phyloP scores from a whole-genome alignment of 2,113 vertebrate genomes.

The Noturus placidus region DNA sequence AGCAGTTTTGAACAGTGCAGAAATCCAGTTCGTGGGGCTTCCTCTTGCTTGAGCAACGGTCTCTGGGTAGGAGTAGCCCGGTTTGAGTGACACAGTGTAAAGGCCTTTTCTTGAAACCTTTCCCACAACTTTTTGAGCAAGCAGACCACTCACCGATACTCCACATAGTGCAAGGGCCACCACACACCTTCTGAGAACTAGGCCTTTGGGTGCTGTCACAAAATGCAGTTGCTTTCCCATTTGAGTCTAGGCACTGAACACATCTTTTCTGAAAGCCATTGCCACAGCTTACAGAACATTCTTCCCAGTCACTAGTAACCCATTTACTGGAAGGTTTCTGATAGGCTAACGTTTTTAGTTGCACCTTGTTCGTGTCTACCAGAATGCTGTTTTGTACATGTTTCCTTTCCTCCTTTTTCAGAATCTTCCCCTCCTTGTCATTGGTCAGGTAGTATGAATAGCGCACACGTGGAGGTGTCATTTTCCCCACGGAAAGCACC shows the following conservation, averaged over 20 bases:
- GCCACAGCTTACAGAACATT: constrained; percentile 85
- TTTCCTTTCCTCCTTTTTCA: constrained; percentile 73
- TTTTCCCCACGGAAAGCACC: constrained; percentile 94
- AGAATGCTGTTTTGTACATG: constrained; percentile 82
- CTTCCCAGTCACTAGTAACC: constrained; percentile 82
- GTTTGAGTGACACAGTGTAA: constrained; percentile 76
- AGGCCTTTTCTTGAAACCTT: constrained; percentile 87
- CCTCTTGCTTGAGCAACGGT: constrained; percentile 82
- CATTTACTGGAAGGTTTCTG: constrained; percentile 70
- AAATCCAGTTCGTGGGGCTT: constrained; percentile 99
- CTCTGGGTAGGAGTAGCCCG: constrained; percentile 77
- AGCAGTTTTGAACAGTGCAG: constrained; percentile 84
- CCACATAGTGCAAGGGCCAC: constrained; percentile 87
- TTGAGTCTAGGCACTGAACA: constrained; percentile 81
- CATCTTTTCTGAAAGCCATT: constrained; percentile 82
- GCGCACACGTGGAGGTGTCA: constrained; percentile 93
- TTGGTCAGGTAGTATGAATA: constrained; percentile 94
- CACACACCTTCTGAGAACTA: constrained; percentile 77
- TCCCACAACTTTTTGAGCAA: constrained; percentile 93
- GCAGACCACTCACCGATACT: constrained; percentile 83
- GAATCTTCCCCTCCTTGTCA: constrained; percentile 82
- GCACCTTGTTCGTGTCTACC: constrained; percentile 66
- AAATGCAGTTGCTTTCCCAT: constrained; percentile 73
- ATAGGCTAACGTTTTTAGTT: constrained; percentile 32
- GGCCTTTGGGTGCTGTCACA: constrained; percentile 79